phyloP scores from a whole-genome alignment of 2,888 invertebrate species.

The Ferdinandea cuprea region DNA sequence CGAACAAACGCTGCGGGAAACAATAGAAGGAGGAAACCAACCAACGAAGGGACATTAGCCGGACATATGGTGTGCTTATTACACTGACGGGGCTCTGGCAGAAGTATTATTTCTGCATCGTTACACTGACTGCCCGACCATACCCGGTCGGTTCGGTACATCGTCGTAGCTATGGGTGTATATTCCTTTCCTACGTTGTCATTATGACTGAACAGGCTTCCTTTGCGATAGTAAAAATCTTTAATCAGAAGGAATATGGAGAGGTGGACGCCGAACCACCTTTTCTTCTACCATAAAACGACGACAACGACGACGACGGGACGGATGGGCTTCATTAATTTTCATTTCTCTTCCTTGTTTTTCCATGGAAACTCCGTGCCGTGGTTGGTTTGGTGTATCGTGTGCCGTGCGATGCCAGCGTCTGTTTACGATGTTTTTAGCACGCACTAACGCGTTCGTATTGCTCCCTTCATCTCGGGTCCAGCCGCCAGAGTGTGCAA shows the following conservation, averaged over 20 bases:
- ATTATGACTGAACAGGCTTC: constrained; percentile 29
- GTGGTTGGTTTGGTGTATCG: too few relatives aligned
- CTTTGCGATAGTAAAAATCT: constrained; percentile 49
- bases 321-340: constrained; percentile 67
- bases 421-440: constrained; percentile 71
- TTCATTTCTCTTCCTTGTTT: constrained; percentile 47
- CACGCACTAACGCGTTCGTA: constrained; percentile 71
- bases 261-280: not conserved
- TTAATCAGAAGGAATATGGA: constrained; percentile 60
- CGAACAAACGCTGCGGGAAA: not conserved
- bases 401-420: constrained; percentile 2
- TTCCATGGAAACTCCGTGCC: constrained; percentile 6
- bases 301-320: constrained; percentile 31
- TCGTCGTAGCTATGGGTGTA: not conserved
- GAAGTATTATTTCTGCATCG: constrained; percentile 72
- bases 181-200: constrained; percentile 2
- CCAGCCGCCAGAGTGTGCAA: constrained; percentile 25
- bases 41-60: constrained; percentile 67
- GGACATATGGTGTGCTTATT: constrained; percentile 73
- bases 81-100: constrained; percentile 44
- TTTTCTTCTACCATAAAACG: constrained; percentile 39
- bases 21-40: constrained; percentile 33
- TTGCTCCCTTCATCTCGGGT: not conserved
- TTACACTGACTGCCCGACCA: constrained; percentile 58
- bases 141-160: too few relatives aligned